Conservation (phyloP, 2,797 vertebrate genomes). For the Lindbergichthys nudifrons region DNA sequence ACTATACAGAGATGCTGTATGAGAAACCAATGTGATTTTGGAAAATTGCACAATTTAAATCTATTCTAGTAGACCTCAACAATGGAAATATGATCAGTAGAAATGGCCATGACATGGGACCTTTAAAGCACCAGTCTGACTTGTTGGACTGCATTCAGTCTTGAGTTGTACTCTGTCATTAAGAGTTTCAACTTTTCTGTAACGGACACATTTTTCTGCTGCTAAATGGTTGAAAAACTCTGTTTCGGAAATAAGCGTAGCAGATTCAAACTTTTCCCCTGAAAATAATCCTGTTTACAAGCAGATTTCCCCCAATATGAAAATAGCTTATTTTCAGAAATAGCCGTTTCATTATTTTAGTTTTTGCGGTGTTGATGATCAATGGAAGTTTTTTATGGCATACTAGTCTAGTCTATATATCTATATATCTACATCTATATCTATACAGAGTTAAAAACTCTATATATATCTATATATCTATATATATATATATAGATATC, state of each 20-base stretch:
- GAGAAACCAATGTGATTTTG: too few relatives aligned
- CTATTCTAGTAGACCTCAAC: too few relatives aligned
- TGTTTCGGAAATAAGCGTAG: too few relatives aligned
- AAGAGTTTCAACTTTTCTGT: too few relatives aligned
- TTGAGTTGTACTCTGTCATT: too few relatives aligned
- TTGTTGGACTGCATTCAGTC: not conserved
- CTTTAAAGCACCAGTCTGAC: not conserved
- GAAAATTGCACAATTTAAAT: too few relatives aligned
- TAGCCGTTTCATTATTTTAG: too few relatives aligned
- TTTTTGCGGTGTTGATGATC: not conserved
- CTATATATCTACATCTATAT: not conserved
- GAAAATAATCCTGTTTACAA: not conserved
- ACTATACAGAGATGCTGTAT: too few relatives aligned
- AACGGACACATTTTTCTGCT: not conserved
- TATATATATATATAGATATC: too few relatives aligned
- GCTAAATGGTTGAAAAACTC: not conserved
- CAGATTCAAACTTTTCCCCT: conserved; percentile 2
- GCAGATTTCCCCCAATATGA: not conserved
- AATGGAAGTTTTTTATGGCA: not conserved
- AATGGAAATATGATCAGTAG: too few relatives aligned
- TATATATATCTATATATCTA: too few relatives aligned
- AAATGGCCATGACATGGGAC: too few relatives aligned
- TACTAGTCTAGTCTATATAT: not conserved
- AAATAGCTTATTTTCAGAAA: not conserved
- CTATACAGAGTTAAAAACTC: not conserved